These are phyloP conservation scores for Ostrea denselamellosa DNA, from an alignment of 1,140 invertebrate species.

Conservation along the genomic window DNA sequence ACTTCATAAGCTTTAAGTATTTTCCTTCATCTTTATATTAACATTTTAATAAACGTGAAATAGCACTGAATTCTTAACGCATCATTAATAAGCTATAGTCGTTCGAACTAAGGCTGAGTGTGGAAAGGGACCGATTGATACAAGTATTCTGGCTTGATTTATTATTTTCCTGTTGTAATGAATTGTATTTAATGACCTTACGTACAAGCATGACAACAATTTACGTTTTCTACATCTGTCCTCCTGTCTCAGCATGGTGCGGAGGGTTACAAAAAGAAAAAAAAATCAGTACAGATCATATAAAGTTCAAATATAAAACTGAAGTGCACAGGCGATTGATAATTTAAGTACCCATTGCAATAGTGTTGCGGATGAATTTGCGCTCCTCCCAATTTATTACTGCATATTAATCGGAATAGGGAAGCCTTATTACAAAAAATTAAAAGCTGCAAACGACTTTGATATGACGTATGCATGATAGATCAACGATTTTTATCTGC, in stretches of 20 bases:
- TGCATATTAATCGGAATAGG: no score
- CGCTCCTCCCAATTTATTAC: no score
- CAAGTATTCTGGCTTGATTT: constrained; percentile 6
- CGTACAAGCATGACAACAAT: constrained; percentile 3
- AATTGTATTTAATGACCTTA: constrained; percentile 12
- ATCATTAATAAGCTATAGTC: neutral
- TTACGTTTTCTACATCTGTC: constrained; percentile 14
- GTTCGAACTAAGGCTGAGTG: neutral
- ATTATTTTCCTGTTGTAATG: neutral
- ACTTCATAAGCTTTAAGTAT: neutral
- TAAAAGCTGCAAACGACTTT: no score
- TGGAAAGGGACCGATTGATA: constrained; percentile 17
- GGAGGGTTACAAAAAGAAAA: neutral
- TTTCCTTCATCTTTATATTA: constrained; percentile 9
- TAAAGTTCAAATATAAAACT: neutral
- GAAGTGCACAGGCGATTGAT: no score
- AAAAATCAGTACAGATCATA: neutral
- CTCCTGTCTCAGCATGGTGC: neutral
- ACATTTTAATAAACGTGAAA: neutral
- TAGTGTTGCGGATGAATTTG: no score
- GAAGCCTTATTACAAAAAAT: no score
- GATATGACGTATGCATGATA: no score
- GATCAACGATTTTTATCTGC: no score
- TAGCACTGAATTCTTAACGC: neutral
- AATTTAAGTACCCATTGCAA: no score